phyloP scores from a whole-genome alignment of 2,113 vertebrate species.

The Abramis brama region DNA sequence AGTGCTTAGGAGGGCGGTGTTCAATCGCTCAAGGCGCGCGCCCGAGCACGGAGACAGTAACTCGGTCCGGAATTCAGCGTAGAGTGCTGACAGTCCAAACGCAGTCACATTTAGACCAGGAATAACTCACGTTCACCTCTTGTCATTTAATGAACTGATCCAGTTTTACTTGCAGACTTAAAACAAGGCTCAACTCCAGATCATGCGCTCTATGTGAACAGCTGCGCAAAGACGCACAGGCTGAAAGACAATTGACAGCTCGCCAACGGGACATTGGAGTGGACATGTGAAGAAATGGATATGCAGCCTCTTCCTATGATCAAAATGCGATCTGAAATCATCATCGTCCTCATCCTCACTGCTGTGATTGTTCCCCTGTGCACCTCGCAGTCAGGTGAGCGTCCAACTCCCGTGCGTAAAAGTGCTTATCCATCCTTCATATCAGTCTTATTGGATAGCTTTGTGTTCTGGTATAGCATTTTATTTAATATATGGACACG shows the following conservation, averaged over 20 bases:
- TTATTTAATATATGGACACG: not conserved
- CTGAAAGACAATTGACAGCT: constrained; percentile 39
- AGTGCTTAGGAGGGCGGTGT: constrained; percentile 34
- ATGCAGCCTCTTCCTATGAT: constrained; percentile 56
- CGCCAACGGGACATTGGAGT: constrained; percentile 66
- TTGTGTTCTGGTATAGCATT: not conserved
- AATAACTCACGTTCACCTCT: constrained; percentile 13
- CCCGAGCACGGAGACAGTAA: constrained; percentile 29
- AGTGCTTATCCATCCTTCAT: constrained; percentile 19
- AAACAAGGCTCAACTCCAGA: constrained; percentile 17
- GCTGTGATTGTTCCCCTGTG: constrained; percentile 64
- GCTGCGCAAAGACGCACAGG: constrained; percentile 38
- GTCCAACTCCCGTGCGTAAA: constrained; percentile 34
- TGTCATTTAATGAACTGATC: constrained; percentile 5
- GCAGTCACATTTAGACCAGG: constrained; percentile 35
- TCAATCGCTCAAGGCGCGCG: constrained; percentile 23
- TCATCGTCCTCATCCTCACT: constrained; percentile 63
- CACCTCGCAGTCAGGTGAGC: constrained; percentile 76
- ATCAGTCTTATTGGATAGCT: not conserved
- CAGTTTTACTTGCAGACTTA: constrained; percentile 25
- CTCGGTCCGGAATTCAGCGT: constrained; percentile 46
- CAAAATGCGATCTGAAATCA: constrained; percentile 73
- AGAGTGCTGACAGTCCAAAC: constrained; percentile 40
- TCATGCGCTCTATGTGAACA: constrained; percentile 36
- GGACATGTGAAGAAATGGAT: constrained; percentile 77